Percentiles rank a stretch among this genome's conserved stretches.
phyloP scores from a whole-genome alignment of 2,797 vertebrate genomes.

The Sphenopsis melanotis region DNA sequence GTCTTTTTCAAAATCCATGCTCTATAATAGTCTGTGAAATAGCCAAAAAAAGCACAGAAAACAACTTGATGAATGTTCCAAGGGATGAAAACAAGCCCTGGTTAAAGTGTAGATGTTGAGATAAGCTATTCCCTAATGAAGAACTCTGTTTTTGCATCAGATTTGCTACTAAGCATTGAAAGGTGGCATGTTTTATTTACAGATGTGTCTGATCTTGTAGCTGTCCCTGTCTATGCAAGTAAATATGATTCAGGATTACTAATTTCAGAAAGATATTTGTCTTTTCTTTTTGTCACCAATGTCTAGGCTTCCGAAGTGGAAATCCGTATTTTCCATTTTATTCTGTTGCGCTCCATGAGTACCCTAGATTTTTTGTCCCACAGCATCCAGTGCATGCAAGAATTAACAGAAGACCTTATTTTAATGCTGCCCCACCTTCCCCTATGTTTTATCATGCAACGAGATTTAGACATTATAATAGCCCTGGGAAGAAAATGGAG shows the following conservation, averaged over 20 bases:
- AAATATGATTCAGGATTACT: not conserved
- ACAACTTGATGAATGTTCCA: not conserved
- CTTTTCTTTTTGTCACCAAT: not conserved
- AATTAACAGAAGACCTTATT: conserved; percentile 69
- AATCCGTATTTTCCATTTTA: conserved; percentile 60
- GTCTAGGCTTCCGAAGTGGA: conserved; percentile 61
- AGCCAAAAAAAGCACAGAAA: not conserved
- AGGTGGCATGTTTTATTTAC: not conserved
- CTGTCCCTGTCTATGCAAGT: not conserved
- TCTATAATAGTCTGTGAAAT: not conserved
- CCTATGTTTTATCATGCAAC: conserved; percentile 67
- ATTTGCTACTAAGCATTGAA: not conserved
- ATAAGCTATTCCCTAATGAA: not conserved
- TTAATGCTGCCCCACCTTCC: conserved; percentile 61
- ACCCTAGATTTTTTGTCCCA: conserved; percentile 59
- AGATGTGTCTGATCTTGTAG: not conserved
- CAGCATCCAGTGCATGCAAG: conserved; percentile 61
- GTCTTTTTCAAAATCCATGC: not conserved
- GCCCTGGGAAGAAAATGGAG: conserved; percentile 61
- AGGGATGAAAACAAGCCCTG: not conserved
- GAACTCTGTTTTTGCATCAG: not conserved
- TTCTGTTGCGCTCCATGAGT: conserved; percentile 51
- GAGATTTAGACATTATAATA: conserved; percentile 52
- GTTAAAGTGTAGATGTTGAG: not conserved
- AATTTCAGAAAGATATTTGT: not conserved